These are phyloP conservation scores for Glaucomys volans DNA, from an alignment of 2,113 vertebrate genomes.

Conservation along the genomic window DNA sequence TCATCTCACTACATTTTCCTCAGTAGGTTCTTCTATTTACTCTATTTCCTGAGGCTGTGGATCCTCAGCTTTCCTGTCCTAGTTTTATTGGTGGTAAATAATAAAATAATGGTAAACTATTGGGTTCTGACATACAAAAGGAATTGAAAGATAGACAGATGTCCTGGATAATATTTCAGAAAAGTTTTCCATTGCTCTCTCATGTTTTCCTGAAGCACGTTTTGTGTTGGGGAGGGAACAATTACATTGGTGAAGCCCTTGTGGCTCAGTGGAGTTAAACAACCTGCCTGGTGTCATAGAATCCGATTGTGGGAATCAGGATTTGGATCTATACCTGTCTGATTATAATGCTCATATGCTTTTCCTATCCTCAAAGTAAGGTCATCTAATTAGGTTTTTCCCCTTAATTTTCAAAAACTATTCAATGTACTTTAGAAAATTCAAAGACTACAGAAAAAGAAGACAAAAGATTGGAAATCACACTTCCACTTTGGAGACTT, in stretches of 20 bases:
- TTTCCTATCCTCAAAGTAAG: background rate
- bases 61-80: background rate
- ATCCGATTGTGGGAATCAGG: background rate
- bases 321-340: background rate
- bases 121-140: background rate
- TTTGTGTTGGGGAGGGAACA: background rate
- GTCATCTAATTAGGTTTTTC: background rate
- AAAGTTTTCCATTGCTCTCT: background rate
- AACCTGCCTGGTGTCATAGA: background rate
- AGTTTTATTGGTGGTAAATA: background rate
- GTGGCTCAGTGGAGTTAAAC: background rate
- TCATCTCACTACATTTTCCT: background rate
- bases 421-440: background rate
- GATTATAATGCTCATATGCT: background rate
- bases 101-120: too few relatives aligned
- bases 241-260: rapidly evolving
- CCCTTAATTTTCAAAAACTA: background rate
- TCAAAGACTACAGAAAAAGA: background rate
- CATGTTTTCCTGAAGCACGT: background rate
- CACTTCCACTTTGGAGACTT: background rate
- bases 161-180: background rate
- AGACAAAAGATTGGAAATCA: background rate
- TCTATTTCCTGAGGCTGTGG: background rate
- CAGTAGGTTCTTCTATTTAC: background rate
- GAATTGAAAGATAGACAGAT: background rate